Conservation (phyloP, 2,113 vertebrate genomes). For the Brachyhypopomus occidentalis region DNA sequence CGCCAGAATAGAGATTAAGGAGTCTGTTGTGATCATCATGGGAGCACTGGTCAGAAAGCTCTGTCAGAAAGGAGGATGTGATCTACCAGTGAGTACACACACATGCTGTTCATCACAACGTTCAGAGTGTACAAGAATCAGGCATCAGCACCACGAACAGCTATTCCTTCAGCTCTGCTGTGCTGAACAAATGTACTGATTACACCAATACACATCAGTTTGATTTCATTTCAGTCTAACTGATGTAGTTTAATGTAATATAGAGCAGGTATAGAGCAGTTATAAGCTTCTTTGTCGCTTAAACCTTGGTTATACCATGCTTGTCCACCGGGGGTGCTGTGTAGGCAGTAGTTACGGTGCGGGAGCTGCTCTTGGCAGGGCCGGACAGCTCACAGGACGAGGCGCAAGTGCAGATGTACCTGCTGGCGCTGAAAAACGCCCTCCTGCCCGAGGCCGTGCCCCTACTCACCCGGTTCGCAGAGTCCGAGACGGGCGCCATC, state of each 20-base stretch:
- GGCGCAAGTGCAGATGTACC: conserved; percentile 84
- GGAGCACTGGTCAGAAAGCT: conserved; percentile 89
- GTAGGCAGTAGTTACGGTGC: conserved; percentile 85
- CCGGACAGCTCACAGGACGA: conserved; percentile 78
- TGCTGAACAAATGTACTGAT: too few relatives aligned
- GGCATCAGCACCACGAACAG: too few relatives aligned
- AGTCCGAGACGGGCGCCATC: conserved; percentile 82
- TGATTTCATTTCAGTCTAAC: too few relatives aligned
- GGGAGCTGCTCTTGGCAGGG: conserved; percentile 85
- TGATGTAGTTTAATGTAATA: too few relatives aligned
- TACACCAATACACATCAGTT: too few relatives aligned
- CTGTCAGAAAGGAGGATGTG: conserved; percentile 84
- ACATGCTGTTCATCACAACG: too few relatives aligned
- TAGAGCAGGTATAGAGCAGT: too few relatives aligned
- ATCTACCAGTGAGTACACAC: conserved; percentile 89
- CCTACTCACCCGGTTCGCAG: conserved; percentile 81
- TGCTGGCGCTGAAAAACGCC: conserved; percentile 92
- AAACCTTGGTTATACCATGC: background rate
- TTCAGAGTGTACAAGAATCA: too few relatives aligned
- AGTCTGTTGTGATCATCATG: conserved; percentile 89
- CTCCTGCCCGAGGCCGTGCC: conserved; percentile 88
- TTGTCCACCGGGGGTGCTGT: background rate
- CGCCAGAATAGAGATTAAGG: conserved; percentile 84
- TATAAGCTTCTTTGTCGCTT: too few relatives aligned
- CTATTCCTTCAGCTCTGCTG: too few relatives aligned